These are phyloP conservation scores for Ophion costatus DNA, from an alignment of 2,888 invertebrate species.

Conservation along the genomic window DNA sequence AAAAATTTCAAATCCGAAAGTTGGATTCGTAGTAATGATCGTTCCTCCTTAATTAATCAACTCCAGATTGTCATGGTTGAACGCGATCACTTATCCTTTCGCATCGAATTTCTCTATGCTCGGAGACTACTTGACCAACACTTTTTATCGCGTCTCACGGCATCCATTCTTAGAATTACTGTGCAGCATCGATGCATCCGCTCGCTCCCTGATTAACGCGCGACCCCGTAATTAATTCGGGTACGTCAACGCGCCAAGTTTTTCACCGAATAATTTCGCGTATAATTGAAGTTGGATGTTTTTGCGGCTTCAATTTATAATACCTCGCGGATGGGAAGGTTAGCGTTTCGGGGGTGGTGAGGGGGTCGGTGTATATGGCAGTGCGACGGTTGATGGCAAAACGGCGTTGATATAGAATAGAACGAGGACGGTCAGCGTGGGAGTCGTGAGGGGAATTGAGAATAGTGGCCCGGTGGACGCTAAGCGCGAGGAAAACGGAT, in stretches of 20 bases:
- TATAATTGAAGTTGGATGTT: conserved; percentile 51
- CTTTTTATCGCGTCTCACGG: neutral
- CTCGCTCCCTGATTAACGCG: neutral
- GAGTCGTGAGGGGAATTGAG: conserved; percentile 47
- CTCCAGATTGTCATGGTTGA: neutral
- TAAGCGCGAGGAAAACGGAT: conserved; percentile 61
- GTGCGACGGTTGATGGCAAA: conserved; percentile 56
- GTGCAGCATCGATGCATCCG: neutral
- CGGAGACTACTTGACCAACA: neutral
- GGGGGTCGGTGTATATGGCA: conserved; percentile 39
- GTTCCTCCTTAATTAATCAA: neutral
- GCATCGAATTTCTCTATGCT: neutral
- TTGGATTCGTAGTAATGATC: too few relatives aligned
- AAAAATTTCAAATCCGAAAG: too few relatives aligned
- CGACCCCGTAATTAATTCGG: conserved; percentile 19
- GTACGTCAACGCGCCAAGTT: conserved; percentile 19
- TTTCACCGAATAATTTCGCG: conserved; percentile 36
- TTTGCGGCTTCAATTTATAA: conserved; percentile 47
- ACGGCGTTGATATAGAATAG: conserved; percentile 54
- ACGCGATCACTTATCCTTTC: neutral
- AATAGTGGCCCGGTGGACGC: conserved; percentile 60
- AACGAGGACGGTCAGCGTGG: conserved; percentile 45
- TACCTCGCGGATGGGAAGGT: conserved; percentile 38
- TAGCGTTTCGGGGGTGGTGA: conserved; percentile 5
- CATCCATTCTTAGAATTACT: neutral